A percentile compares a stretch with the other conserved stretches of the same genome.
phyloP scores from a whole-genome alignment of 2,797 vertebrate genomes.

The Sus cebifrons region DNA sequence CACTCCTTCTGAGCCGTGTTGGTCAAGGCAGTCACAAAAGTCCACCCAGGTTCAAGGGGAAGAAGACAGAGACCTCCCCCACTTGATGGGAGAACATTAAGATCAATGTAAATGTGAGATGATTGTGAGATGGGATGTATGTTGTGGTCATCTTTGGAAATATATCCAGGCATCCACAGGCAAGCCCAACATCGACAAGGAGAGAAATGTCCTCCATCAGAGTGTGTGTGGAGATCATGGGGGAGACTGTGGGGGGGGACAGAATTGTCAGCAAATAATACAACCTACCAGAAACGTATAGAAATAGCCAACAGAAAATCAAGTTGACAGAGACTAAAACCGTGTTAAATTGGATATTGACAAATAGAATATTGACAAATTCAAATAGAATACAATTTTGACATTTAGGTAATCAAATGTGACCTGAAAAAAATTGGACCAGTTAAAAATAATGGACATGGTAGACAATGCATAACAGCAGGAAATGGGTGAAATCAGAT shows the following conservation, averaged over 20 bases:
- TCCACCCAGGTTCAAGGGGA: not conserved
- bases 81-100: not conserved
- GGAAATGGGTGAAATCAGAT: not conserved
- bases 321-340: not conserved
- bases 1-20: not conserved
- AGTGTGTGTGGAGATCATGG: not conserved
- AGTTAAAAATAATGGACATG: not conserved
- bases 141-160: not conserved
- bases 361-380: not conserved
- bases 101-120: not conserved
- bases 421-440: not conserved
- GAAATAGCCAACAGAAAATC: not conserved
- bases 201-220: not conserved
- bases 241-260: not conserved
- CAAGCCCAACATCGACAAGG: not conserved
- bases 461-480: not conserved
- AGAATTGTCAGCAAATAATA: not conserved
- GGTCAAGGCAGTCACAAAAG: not conserved
- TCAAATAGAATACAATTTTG: not conserved
- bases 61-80: not conserved
- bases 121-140: not conserved
- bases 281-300: not conserved
- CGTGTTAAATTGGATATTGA: not conserved
- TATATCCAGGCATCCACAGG: not conserved
- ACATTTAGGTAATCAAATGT: slow-evolving; percentile 18